These are phyloP conservation scores for Triplophysa bombifrons DNA, from an alignment of 2,797 vertebrate species.

Conservation along the genomic window DNA sequence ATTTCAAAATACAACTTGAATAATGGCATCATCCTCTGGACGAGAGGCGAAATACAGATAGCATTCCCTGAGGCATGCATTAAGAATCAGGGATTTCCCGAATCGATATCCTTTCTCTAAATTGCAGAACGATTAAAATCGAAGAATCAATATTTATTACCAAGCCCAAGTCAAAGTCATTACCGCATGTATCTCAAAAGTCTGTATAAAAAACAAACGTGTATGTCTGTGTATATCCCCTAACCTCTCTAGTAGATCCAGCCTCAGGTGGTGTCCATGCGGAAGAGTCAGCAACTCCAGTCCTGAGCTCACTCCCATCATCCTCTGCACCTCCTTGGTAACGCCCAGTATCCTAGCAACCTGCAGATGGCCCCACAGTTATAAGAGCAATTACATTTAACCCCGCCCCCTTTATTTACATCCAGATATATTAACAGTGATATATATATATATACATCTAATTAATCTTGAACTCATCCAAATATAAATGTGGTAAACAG, in stretches of 20 bases:
- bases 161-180: no score
- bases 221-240: conserved; percentile 23
- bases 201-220: no score
- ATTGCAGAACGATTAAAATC: no score
- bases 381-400: conserved; percentile 36
- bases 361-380: conserved; percentile 73
- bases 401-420: conserved; percentile 19
- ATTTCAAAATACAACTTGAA: no score
- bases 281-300: conserved; percentile 96
- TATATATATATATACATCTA: conserved; percentile 21
- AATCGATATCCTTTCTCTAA: no score
- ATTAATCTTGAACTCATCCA: conserved; percentile 54
- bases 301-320: conserved; percentile 97
- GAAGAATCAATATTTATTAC: no score
- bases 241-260: conserved; percentile 96
- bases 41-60: no score
- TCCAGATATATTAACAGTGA: conserved; percentile 41
- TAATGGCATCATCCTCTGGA: no score
- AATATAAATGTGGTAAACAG: conserved; percentile 46
- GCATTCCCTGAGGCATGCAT: no score
- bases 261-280: conserved; percentile 94
- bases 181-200: no score
- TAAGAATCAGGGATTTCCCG: no score
- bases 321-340: conserved; percentile 89
- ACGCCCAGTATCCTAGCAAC: conserved; percentile 96